Conservation (phyloP, 2,888 invertebrate species). For the Drosophila fungiperda region DNA sequence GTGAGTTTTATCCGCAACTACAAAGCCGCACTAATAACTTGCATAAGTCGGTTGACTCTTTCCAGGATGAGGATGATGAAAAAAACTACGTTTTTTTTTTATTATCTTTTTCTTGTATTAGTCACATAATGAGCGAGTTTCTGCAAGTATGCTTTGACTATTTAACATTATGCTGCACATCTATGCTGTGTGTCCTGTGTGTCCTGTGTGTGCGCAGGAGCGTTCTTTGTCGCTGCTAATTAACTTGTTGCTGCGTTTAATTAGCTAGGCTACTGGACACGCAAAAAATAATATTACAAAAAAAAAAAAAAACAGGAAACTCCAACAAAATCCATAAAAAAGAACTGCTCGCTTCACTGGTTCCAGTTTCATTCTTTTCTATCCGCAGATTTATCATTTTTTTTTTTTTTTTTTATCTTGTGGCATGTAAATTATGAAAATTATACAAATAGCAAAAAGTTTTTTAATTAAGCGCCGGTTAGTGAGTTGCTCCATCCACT, state of each 20-base stretch:
- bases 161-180: slow-evolving; percentile 44
- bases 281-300: slow-evolving; percentile 9
- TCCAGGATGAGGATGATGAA: slow-evolving; percentile 6
- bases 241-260: slow-evolving; percentile 79
- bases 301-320: slow-evolving; percentile 13
- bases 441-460: slow-evolving; percentile 74
- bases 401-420: slow-evolving; percentile 32
- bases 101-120: slow-evolving; percentile 43
- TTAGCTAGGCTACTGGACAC: slow-evolving; percentile 56
- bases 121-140: slow-evolving; percentile 66
- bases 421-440: slow-evolving; percentile 73
- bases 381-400: slow-evolving; percentile 31
- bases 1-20: slow-evolving; percentile 50
- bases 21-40: slow-evolving; percentile 62
- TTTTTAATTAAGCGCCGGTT: slow-evolving; percentile 75
- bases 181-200: slow-evolving; percentile 3
- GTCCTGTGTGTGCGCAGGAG: slow-evolving; percentile 6
- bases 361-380: slow-evolving; percentile 21
- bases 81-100: not conserved
- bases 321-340: slow-evolving; percentile 31
- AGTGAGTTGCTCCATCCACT: slow-evolving; percentile 25
- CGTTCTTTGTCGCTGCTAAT: slow-evolving; percentile 64
- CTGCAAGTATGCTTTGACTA: slow-evolving; percentile 61
- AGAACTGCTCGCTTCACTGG: slow-evolving; percentile 59
- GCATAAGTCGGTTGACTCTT: slow-evolving; percentile 29